A percentile compares a stretch with the other conserved stretches of the same genome.
phyloP scores from a whole-genome alignment of 2,888 invertebrate genomes.

The Tyria jacobaeae region DNA sequence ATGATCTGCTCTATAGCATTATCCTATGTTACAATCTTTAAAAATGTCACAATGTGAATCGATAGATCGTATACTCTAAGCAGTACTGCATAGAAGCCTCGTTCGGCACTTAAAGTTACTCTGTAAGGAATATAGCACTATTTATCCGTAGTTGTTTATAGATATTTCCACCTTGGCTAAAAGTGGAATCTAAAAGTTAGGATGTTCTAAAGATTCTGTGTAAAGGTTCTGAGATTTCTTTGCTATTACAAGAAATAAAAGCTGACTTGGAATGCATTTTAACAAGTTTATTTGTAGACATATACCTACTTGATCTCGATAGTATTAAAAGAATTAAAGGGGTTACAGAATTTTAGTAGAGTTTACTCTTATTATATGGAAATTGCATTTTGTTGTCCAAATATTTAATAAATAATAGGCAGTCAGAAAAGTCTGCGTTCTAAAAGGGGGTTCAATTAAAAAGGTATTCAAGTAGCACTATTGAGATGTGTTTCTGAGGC shows the following conservation, averaged over 20 bases:
- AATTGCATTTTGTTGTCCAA: not conserved
- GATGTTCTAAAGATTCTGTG: slow-evolving; percentile 33
- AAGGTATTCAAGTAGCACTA: no score
- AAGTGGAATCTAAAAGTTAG: slow-evolving; percentile 33
- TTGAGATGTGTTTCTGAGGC: no score
- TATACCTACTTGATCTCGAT: no score
- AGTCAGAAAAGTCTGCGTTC: no score
- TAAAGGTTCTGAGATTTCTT: slow-evolving; percentile 32
- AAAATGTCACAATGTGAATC: not conserved
- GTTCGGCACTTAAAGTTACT: slow-evolving; percentile 62
- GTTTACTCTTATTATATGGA: not conserved
- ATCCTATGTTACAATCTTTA: no score
- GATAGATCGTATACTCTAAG: slow-evolving; percentile 51
- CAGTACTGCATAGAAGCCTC: slow-evolving; percentile 37
- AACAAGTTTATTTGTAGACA: no score
- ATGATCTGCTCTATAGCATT: no score
- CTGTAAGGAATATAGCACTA: slow-evolving; percentile 62
- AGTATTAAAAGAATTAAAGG: no score
- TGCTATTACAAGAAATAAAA: not conserved
- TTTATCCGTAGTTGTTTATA: slow-evolving; percentile 67
- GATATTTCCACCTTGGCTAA: slow-evolving; percentile 59
- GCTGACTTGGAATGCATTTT: no score
- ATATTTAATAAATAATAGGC: not conserved
- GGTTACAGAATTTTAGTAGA: not conserved
- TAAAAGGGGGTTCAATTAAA: no score